Percentiles rank a stretch among this genome's conserved stretches.
phyloP scores from a whole-genome alignment of 1,140 invertebrate species.

The Apis laboriosa region DNA sequence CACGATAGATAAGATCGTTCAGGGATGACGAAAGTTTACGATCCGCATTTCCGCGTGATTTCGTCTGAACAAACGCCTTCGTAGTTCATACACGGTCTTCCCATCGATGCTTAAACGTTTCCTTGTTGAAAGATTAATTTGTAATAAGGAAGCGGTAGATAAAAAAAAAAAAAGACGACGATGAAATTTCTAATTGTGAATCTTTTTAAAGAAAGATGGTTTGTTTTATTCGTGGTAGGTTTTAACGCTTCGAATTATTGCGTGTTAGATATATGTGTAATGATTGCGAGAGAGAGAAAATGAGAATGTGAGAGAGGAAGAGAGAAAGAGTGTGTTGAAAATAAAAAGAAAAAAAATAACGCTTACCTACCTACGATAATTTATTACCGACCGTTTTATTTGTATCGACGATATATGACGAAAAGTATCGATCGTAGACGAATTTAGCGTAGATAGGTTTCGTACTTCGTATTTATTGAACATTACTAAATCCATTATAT shows the following conservation, averaged over 20 bases:
- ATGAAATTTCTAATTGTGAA: conserved; percentile 46
- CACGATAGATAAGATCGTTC: background rate
- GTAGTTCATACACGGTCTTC: conserved; percentile 60
- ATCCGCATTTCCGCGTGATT: background rate
- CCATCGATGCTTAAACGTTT: conserved; percentile 60
- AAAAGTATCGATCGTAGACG: conserved; percentile 58
- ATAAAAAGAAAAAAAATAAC: conserved; percentile 9
- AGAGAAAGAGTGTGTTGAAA: background rate
- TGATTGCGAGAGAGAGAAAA: conserved; percentile 19
- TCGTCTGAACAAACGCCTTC: conserved; percentile 38
- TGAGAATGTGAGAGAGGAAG: conserved; percentile 22
- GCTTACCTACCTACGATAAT: conserved; percentile 53
- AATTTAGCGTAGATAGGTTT: conserved; percentile 68
- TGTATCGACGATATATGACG: conserved; percentile 52
- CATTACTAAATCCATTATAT: conserved; percentile 67
- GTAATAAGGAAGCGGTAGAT: conserved; percentile 18
- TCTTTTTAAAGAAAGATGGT: conserved; percentile 30
- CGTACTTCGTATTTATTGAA: conserved; percentile 71
- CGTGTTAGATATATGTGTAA: background rate
- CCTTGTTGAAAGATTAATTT: conserved; percentile 30
- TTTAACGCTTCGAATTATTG: conserved; percentile 28
- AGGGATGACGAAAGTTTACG: background rate
- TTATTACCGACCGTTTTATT: conserved; percentile 62
- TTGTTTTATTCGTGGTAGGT: conserved; percentile 54
- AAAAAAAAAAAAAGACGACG: background rate